These are phyloP conservation scores for Paedocypris sp. DNA, from an alignment of 2,113 vertebrate species.

Conservation along the genomic window DNA sequence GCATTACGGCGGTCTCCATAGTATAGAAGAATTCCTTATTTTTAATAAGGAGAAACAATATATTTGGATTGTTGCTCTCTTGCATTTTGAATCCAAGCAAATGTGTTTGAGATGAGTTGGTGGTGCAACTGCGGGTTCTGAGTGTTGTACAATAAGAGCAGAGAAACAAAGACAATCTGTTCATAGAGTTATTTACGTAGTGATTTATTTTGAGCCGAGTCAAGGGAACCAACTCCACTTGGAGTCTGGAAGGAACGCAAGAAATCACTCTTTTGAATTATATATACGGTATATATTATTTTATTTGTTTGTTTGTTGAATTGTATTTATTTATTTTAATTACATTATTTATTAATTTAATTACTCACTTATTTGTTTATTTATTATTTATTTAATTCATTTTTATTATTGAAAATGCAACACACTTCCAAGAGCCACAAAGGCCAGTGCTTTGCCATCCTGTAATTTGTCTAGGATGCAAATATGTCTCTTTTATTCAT, in stretches of 20 bases:
- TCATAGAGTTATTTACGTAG: conserved; percentile 6
- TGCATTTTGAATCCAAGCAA: not conserved
- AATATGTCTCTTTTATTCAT: too few species aligned
- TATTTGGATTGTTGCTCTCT: not conserved
- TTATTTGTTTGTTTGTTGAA: too few species aligned
- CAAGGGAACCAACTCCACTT: not conserved
- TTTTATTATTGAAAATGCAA: too few species aligned
- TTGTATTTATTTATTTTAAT: too few species aligned
- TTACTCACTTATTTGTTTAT: too few species aligned
- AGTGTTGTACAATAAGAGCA: not conserved
- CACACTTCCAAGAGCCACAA: too few species aligned
- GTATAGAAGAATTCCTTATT: not conserved
- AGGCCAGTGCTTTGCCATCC: too few species aligned
- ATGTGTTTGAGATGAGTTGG: not conserved
- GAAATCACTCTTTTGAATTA: conserved; percentile 4
- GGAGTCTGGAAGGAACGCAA: not conserved
- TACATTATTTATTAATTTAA: too few species aligned
- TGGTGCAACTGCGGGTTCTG: not conserved
- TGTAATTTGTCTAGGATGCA: too few species aligned
- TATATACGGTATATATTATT: too few species aligned
- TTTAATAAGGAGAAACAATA: not conserved
- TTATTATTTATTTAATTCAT: too few species aligned
- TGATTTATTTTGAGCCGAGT: conserved; percentile 10
- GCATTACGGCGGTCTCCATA: not conserved
- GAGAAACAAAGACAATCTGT: not conserved